Evolutionary conservation across 2,888 invertebrate genomes (phyloP), one percentile per base, ranked within the genome.

Genomic region (Pilophorus perplexus): DNA sequence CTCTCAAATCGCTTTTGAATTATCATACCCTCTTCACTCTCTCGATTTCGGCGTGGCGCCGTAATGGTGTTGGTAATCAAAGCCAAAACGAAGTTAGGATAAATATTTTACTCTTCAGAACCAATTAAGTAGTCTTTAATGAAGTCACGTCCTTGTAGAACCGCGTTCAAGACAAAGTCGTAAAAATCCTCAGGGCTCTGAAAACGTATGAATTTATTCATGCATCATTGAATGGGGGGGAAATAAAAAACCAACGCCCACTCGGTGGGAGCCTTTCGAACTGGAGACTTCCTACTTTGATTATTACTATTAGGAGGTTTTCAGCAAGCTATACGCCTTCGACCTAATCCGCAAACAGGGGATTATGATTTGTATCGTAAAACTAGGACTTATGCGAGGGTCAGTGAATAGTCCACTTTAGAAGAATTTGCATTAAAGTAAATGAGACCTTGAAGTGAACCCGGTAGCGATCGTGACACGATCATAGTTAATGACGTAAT

Each of bases 91-190:
- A 18, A 18, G 16, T 28, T 52, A 18, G 52, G 6, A 14, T 18
- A 52, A 52, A 52, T 52, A 52, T 25, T 28, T 52, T 52, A 52
- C 52, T 14, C n/a, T 23, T 1, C 12, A 50, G 25, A 10, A 50
- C 48, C 48, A 50, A 50, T 50, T 25, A 50, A 50, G 48, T 50
- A 50, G n/a, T 25, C 48, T 50, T 20, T 50, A 50, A 50, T 50
- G 48, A 50, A 50, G 48, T 50, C 14, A 4, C 44, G 44, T 18
- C 44, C n/a, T 23, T 50, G 48, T 25, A 25, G 14, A 20, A 28
- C 52, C 23, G 27, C 28, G 16, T 12, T 14, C 25, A 18, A 52
- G 16, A 52, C 52, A 28, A 52, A n/a, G 28, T 52, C 52, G 52
- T 52, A 52, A 52, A 46, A 52, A 6, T 33, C 33, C 33, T 33